Evolutionary conservation across 2,888 invertebrate genomes (phyloP).

Genomic region (Chymomyza fuscimana): DNA sequence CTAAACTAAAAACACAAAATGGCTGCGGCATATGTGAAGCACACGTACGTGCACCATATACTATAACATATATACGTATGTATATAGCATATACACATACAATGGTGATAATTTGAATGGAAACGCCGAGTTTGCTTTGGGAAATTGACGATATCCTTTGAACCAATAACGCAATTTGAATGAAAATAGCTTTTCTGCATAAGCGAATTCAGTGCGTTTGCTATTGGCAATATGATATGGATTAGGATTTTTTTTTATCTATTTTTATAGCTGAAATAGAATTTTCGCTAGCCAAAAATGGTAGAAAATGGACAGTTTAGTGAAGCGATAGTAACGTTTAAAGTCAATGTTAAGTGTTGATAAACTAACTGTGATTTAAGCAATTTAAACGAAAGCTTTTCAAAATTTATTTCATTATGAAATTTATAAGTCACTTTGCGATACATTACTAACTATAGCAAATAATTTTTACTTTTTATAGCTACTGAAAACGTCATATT

Average conservation of each 20-base stretch:
- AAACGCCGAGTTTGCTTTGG: neutral
- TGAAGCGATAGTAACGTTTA: neutral
- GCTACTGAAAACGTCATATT: too few relatives aligned
- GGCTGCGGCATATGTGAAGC: slow-evolving; percentile 15
- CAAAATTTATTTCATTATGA: neutral
- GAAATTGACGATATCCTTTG: neutral
- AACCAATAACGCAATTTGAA: neutral
- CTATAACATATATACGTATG: neutral
- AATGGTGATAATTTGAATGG: neutral
- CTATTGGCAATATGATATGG: neutral
- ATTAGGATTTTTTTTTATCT: neutral
- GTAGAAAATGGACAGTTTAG: neutral
- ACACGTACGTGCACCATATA: neutral
- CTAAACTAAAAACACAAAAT: slow-evolving; percentile 11
- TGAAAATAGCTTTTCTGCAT: neutral
- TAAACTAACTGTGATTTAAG: neutral
- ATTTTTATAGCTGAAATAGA: neutral
- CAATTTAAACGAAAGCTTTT: neutral
- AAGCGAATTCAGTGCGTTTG: neutral
- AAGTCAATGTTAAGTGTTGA: neutral
- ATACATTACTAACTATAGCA: too few relatives aligned
- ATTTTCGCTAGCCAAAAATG: neutral
- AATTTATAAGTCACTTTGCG: too few relatives aligned
- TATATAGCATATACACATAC: neutral
- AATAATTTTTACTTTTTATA: too few relatives aligned